phyloP scores from a whole-genome alignment of 2,888 invertebrate species.

The Epinotia ramella region DNA sequence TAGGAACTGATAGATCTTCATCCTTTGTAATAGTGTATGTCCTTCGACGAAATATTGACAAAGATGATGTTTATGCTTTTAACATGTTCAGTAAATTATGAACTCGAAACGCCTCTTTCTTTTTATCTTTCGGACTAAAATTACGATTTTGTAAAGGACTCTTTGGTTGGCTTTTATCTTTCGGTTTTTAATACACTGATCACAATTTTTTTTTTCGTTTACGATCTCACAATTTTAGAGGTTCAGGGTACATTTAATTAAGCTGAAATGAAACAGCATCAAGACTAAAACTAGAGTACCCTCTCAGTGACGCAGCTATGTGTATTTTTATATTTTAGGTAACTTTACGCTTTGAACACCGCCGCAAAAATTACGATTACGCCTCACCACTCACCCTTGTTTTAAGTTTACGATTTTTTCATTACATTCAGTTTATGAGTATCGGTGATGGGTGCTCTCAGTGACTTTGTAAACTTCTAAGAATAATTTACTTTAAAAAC shows the following conservation, averaged over 20 bases:
- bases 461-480: not conserved
- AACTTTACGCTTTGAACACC: conserved; percentile 53
- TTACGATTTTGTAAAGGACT: not conserved
- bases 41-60: not conserved
- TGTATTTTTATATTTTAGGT: conserved; percentile 49
- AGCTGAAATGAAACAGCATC: conserved; percentile 4
- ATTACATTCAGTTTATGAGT: conserved; percentile 79
- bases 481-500: not conserved
- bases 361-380: conserved; percentile 75
- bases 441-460: conserved; percentile 61
- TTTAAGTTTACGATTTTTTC: conserved; percentile 75
- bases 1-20: not conserved
- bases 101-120: not conserved
- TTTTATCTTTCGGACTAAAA: not conserved
- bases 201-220: not conserved
- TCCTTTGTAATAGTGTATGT: not conserved
- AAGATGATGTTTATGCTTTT: too few species aligned
- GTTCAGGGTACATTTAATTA: not conserved
- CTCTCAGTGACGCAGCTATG: conserved; percentile 25
- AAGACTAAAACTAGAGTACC: conserved; percentile 27
- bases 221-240: conserved; percentile 1
- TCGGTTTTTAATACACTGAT: not conserved
- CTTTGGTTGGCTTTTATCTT: too few species aligned
- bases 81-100: too few species aligned
- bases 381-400: conserved; percentile 67